These are phyloP conservation scores for Sarcoramphus papa DNA, from an alignment of 2,797 vertebrate genomes.

Conservation along the genomic window DNA sequence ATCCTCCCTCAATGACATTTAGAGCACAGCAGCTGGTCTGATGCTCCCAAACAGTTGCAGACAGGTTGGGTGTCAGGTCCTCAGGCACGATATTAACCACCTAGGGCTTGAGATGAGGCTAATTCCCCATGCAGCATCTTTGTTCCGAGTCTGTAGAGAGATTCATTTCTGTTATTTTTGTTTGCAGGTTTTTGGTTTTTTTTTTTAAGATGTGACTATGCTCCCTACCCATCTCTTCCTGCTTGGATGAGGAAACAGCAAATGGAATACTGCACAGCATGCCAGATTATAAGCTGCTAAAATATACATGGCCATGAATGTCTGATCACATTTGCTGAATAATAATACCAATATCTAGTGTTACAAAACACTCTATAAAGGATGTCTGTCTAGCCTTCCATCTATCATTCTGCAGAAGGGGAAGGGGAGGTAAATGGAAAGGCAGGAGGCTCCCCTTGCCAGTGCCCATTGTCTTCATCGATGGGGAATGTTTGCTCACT, in stretches of 20 bases:
- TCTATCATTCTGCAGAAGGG: background rate
- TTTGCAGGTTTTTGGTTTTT: background rate
- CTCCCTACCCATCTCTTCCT: background rate
- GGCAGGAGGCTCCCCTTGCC: background rate
- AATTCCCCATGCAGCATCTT: background rate
- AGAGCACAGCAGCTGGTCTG: background rate
- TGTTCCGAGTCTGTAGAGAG: fast-evolving
- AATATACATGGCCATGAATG: background rate
- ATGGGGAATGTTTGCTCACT: fast-evolving
- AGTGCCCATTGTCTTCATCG: fast-evolving
- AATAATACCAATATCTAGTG: background rate
- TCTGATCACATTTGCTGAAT: background rate
- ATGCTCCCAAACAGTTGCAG: background rate
- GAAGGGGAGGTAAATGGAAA: background rate
- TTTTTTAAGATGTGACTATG: background rate
- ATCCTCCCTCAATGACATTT: background rate
- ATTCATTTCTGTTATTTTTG: background rate
- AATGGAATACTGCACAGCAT: background rate
- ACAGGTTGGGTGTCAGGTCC: background rate
- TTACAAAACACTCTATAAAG: background rate
- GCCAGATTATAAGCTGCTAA: background rate
- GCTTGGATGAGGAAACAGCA: background rate
- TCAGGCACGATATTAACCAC: background rate
- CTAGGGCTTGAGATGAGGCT: background rate
- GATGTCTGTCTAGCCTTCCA: background rate